phyloP scores from a whole-genome alignment of 37 sponge, comb jelly and placozoan genomes.

The Aplysina aerophoba region DNA sequence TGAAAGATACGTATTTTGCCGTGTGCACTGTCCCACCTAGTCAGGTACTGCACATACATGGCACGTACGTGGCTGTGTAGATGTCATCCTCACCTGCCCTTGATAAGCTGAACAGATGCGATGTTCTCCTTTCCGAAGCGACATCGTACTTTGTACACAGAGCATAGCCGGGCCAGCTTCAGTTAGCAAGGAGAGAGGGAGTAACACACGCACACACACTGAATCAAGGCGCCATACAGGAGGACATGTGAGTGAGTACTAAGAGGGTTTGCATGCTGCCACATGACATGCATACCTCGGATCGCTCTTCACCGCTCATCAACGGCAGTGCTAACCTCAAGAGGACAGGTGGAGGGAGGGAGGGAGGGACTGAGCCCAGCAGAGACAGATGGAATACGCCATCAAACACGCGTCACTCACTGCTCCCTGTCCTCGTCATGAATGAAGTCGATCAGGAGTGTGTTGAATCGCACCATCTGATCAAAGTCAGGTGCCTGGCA shows the following conservation, averaged over 20 bases:
- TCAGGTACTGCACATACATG: too few species aligned
- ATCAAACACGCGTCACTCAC: constrained; percentile 44
- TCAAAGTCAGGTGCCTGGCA: constrained; percentile 53
- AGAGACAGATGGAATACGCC: not conserved
- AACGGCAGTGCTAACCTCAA: not conserved
- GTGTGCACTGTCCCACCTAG: too few species aligned
- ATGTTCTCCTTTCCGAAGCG: constrained; percentile 73
- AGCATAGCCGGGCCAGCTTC: too few species aligned
- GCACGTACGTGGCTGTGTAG: too few species aligned
- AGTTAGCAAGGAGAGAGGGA: not conserved
- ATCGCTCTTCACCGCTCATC: constrained; percentile 2
- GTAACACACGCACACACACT: not conserved
- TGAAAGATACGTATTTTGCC: too few species aligned
- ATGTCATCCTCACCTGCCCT: constrained; percentile 84
- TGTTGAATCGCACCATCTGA: constrained; percentile 80
- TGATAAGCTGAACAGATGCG: constrained; percentile 70
- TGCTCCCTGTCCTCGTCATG: constrained; percentile 55
- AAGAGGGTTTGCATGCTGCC: not conserved
- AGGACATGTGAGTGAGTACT: not conserved
- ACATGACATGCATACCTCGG: not conserved
- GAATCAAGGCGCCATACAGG: too few species aligned
- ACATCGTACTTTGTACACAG: constrained; percentile 78
- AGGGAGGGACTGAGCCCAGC: not conserved
- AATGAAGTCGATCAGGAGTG: constrained; percentile 75
- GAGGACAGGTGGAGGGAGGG: not conserved